Percentiles rank a stretch among this genome's conserved stretches.
Evolutionary conservation across 2,113 vertebrate species (phyloP).

Genomic region (Pyxicephalus adspersus): DNA sequence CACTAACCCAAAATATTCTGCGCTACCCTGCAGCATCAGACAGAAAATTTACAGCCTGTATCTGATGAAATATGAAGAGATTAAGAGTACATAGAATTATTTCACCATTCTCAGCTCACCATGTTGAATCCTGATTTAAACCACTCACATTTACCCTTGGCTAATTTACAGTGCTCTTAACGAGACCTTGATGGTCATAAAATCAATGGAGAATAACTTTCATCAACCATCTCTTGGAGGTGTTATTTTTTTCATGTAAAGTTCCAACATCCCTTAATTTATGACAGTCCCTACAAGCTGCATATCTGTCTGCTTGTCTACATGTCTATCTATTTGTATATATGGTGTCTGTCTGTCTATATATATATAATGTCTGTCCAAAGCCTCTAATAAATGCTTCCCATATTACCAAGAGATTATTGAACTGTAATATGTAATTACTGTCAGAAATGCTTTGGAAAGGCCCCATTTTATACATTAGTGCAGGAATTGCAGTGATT

Average conservation of each 20-base stretch:
- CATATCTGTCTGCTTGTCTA: too few relatives aligned
- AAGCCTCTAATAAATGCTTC: background rate
- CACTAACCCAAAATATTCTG: constrained; percentile 37
- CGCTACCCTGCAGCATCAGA: constrained; percentile 34
- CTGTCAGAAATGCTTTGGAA: too few relatives aligned
- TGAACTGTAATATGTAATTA: too few relatives aligned
- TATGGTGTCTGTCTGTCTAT: background rate
- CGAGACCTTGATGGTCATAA: constrained; percentile 39
- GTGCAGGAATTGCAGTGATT: too few relatives aligned
- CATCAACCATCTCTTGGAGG: constrained; percentile 29
- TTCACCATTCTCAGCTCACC: constrained; percentile 22
- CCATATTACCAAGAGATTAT: too few relatives aligned
- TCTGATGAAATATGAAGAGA: constrained; percentile 47
- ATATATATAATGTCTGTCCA: background rate
- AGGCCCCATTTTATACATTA: too few relatives aligned
- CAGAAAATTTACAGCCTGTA: constrained; percentile 41
- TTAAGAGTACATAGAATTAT: constrained; percentile 44
- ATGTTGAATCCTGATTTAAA: constrained; percentile 50
- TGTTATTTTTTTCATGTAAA: constrained; percentile 16
- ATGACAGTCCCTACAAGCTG: constrained; percentile 1
- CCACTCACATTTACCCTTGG: constrained; percentile 33
- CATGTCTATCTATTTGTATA: background rate
- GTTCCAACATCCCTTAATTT: constrained; percentile 18
- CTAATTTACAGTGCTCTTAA: constrained; percentile 53
- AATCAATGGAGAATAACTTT: constrained; percentile 45